These are phyloP conservation scores for Odontomyia ornata DNA, from an alignment of 2,888 invertebrate species.

Conservation along the genomic window DNA sequence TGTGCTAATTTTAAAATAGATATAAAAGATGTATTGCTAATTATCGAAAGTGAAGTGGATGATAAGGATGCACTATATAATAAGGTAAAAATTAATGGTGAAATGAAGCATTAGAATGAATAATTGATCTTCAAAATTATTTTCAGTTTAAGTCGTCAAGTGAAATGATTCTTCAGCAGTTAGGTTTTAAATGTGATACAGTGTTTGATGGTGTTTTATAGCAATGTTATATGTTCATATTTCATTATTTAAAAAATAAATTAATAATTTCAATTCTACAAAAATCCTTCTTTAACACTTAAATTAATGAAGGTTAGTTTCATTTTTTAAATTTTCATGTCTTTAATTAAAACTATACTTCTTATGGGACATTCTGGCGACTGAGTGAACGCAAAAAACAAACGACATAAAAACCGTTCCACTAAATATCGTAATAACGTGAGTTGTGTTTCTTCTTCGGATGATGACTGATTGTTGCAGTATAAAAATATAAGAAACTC, in stretches of 20 bases:
- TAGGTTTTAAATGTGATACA: constrained; percentile 29
- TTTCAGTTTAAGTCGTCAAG: constrained; percentile 45
- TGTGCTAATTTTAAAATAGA: constrained; percentile 51
- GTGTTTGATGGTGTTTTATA: constrained; percentile 42
- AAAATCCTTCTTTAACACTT: too few species aligned
- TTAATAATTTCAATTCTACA: too few species aligned
- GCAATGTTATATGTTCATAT: not conserved
- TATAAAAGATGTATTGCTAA: constrained; percentile 50
- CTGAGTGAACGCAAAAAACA: too few species aligned
- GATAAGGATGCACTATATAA: constrained; percentile 43
- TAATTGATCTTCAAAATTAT: constrained; percentile 7
- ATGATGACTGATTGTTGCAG: too few species aligned
- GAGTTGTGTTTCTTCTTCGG: too few species aligned
- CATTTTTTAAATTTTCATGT: too few species aligned
- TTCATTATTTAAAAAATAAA: not conserved
- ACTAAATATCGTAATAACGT: too few species aligned
- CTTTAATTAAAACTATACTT: too few species aligned
- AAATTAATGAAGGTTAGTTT: too few species aligned
- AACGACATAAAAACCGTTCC: too few species aligned
- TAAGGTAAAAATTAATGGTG: constrained; percentile 46
- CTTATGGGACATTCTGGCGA: too few species aligned
- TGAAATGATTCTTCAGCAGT: constrained; percentile 32
- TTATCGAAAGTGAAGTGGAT: constrained; percentile 43
- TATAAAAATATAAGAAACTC: too few species aligned
- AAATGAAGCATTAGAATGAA: not conserved